Conservation (phyloP, 2,888 invertebrate species). For the Dynastes tityus region DNA sequence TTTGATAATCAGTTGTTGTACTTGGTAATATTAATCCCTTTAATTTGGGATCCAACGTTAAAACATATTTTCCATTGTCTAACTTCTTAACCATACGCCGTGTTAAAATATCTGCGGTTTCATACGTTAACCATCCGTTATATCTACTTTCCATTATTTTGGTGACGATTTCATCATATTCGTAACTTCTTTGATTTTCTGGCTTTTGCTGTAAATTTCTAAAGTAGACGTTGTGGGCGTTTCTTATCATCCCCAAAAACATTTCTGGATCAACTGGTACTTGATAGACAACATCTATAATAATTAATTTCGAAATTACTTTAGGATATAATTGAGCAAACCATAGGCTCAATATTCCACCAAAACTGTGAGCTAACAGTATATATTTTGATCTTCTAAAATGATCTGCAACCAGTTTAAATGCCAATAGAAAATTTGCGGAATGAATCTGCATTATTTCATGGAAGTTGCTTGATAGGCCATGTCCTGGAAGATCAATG, state of each 20-base stretch:
- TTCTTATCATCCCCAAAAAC: slow-evolving; percentile 15
- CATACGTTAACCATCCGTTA: slow-evolving; percentile 36
- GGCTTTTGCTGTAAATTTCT: background rate
- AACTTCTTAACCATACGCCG: slow-evolving; percentile 35
- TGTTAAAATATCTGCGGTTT: slow-evolving; percentile 36
- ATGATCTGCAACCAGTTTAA: slow-evolving; percentile 62
- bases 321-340: slow-evolving; percentile 50
- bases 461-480: slow-evolving; percentile 72
- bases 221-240: slow-evolving; percentile 33
- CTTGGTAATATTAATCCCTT: slow-evolving; percentile 34
- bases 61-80: slow-evolving; percentile 46
- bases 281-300: slow-evolving; percentile 44
- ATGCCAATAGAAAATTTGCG: slow-evolving; percentile 69
- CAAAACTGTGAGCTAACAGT: slow-evolving; percentile 66
- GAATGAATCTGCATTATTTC: slow-evolving; percentile 53
- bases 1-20: slow-evolving; percentile 20
- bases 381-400: slow-evolving; percentile 64
- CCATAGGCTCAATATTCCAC: slow-evolving; percentile 44
- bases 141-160: slow-evolving; percentile 29
- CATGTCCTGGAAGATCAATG: slow-evolving; percentile 77
- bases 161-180: slow-evolving; percentile 39
- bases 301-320: slow-evolving; percentile 41
- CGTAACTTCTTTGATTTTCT: background rate
- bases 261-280: slow-evolving; percentile 28
- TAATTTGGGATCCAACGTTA: slow-evolving; percentile 45